phyloP scores from a whole-genome alignment of 2,888 invertebrate genomes.

The Automeris io region DNA sequence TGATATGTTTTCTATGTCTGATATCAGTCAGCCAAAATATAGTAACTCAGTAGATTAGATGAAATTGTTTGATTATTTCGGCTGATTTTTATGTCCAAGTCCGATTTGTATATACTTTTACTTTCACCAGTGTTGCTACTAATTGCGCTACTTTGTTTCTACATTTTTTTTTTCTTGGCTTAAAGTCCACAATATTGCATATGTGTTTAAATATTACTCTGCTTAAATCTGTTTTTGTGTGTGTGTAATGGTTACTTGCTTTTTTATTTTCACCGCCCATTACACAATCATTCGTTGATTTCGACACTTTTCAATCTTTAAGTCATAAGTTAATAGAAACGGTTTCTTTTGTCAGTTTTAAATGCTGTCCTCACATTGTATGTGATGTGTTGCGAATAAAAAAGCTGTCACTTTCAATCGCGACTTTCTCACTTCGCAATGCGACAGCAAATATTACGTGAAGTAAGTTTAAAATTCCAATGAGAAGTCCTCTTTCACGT shows the following conservation, averaged over 20 bases:
- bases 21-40: too few relatives aligned
- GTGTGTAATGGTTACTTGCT: too few relatives aligned
- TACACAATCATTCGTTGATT: not conserved
- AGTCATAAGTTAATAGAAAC: not conserved
- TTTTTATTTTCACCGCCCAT: too few relatives aligned
- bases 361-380: conserved; percentile 33
- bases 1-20: too few relatives aligned
- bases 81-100: conserved; percentile 31
- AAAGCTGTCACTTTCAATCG: conserved; percentile 42
- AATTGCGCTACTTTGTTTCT: too few relatives aligned
- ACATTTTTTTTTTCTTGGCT: too few relatives aligned
- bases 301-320: not conserved
- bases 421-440: conserved; percentile 40
- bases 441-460: conserved; percentile 44
- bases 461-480: conserved; percentile 17
- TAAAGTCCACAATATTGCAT: too few relatives aligned
- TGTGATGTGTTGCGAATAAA: conserved; percentile 36
- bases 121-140: conserved; percentile 46
- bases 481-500: conserved; percentile 12
- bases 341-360: conserved; percentile 15
- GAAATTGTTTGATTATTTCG: too few relatives aligned
- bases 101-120: conserved; percentile 52
- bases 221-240: too few relatives aligned
- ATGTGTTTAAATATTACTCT: too few relatives aligned
- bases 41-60: too few relatives aligned